Conservation (phyloP, 2,888 invertebrate genomes). For the Lochmaea capreae region DNA sequence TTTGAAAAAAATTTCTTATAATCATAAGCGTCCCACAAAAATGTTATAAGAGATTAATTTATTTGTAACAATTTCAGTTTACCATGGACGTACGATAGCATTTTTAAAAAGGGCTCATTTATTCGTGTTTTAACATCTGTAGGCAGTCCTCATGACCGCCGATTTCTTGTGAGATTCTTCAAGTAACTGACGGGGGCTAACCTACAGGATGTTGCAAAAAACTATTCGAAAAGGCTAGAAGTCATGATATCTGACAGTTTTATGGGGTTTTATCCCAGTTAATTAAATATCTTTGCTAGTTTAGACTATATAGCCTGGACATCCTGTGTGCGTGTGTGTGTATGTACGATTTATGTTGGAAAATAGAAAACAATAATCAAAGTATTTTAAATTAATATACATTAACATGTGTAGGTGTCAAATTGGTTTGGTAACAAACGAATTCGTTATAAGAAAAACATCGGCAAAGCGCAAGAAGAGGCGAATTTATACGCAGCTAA, state of each 20-base stretch:
- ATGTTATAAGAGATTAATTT: too few relatives aligned
- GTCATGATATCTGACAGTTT: background rate
- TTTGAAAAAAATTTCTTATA: too few relatives aligned
- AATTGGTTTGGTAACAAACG: slow-evolving; percentile 99
- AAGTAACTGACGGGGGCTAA: too few relatives aligned
- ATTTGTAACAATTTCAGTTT: too few relatives aligned
- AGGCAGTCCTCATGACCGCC: too few relatives aligned
- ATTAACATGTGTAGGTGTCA: slow-evolving; percentile 77
- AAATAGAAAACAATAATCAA: background rate
- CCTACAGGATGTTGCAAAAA: too few relatives aligned
- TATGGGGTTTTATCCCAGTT: background rate
- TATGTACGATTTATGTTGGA: background rate
- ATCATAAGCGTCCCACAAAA: too few relatives aligned
- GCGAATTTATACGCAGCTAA: slow-evolving; percentile 99
- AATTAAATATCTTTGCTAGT: slow-evolving; percentile 1
- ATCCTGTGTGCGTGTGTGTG: slow-evolving; percentile 1
- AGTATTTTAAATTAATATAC: background rate
- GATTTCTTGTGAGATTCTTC: too few relatives aligned
- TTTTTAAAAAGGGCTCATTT: too few relatives aligned
- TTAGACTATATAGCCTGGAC: slow-evolving; percentile 5
- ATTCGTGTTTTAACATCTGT: too few relatives aligned
- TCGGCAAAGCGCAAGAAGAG: slow-evolving; percentile 99
- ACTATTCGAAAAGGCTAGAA: too few relatives aligned
- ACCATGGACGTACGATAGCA: too few relatives aligned
- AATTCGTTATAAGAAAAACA: slow-evolving; percentile 99